phyloP scores from a whole-genome alignment of 2,888 invertebrate genomes.

The Disparrhopalites patrizii region DNA sequence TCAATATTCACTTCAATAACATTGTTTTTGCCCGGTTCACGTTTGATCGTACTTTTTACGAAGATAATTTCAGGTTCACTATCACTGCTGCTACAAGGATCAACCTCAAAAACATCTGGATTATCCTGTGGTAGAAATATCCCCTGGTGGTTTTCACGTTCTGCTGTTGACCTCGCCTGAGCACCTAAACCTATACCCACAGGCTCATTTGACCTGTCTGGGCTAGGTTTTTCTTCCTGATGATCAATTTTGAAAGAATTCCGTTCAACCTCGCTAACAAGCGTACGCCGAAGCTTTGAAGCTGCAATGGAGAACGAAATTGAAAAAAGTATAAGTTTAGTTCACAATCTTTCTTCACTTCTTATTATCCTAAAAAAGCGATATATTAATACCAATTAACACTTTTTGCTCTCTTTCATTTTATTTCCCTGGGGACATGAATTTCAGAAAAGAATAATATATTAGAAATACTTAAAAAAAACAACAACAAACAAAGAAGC shows the following conservation, averaged over 20 bases:
- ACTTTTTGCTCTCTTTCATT: no score
- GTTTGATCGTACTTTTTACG: not conserved
- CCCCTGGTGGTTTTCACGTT: not conserved
- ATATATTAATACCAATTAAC: no score
- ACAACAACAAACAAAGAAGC: no score
- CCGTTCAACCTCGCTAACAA: not conserved
- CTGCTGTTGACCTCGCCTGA: not conserved
- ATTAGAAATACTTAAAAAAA: no score
- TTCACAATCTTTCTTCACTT: no score
- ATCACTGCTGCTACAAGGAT: slow-evolving; percentile 14
- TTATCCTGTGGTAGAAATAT: not conserved
- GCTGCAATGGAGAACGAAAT: no score
- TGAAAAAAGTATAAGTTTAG: no score
- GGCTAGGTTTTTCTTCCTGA: slow-evolving; percentile 14
- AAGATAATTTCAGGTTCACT: slow-evolving; percentile 23
- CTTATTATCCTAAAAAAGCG: no score
- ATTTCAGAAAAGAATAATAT: no score
- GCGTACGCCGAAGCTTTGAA: slow-evolving; percentile 6
- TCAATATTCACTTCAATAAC: slow-evolving; percentile 15
- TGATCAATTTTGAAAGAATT: slow-evolving; percentile 23
- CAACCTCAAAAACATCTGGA: slow-evolving; percentile 16
- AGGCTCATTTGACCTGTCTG: slow-evolving; percentile 18
- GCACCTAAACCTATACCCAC: slow-evolving; percentile 25
- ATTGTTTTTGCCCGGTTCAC: not conserved
- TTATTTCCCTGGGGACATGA: no score